phyloP scores from a whole-genome alignment of 2,113 vertebrate genomes.

The Macrotus californicus region DNA sequence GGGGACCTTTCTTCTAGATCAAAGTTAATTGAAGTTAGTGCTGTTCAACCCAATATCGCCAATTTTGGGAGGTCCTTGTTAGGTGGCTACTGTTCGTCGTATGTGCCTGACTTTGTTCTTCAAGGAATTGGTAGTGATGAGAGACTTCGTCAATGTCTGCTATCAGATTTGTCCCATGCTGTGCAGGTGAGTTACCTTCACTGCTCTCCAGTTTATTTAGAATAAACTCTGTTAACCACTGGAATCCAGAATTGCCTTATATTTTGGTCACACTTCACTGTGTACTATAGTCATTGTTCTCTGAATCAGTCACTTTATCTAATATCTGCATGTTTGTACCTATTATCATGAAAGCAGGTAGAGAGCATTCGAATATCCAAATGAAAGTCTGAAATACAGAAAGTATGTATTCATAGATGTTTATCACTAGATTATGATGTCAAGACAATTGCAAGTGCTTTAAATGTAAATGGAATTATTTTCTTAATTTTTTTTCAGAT shows the following conservation, averaged over 20 bases:
- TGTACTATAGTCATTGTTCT: conserved; percentile 20
- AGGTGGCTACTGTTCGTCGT: conserved; percentile 95
- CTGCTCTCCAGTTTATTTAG: background rate
- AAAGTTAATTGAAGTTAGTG: conserved; percentile 92
- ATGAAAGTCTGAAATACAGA: background rate
- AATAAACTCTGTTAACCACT: conserved; percentile 33
- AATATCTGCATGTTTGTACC: background rate
- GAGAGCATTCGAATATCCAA: background rate
- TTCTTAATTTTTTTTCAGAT: conserved; percentile 4
- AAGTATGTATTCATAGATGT: background rate
- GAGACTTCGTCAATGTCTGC: conserved; percentile 91
- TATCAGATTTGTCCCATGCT: conserved; percentile 92
- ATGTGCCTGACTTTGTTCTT: conserved; percentile 98
- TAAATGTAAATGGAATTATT: background rate
- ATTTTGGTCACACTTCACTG: conserved; percentile 36
- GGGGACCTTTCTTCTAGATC: conserved; percentile 80
- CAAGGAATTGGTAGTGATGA: conserved; percentile 95
- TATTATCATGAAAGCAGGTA: background rate
- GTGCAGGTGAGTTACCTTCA: conserved; percentile 89
- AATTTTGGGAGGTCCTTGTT: conserved; percentile 97
- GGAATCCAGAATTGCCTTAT: conserved; percentile 46
- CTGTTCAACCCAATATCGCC: conserved; percentile 93
- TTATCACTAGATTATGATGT: background rate
- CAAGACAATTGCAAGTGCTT: background rate
- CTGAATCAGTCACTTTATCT: conserved; percentile 2